phyloP scores from a whole-genome alignment of 2,888 invertebrate genomes.

The Cordilura impudica region DNA sequence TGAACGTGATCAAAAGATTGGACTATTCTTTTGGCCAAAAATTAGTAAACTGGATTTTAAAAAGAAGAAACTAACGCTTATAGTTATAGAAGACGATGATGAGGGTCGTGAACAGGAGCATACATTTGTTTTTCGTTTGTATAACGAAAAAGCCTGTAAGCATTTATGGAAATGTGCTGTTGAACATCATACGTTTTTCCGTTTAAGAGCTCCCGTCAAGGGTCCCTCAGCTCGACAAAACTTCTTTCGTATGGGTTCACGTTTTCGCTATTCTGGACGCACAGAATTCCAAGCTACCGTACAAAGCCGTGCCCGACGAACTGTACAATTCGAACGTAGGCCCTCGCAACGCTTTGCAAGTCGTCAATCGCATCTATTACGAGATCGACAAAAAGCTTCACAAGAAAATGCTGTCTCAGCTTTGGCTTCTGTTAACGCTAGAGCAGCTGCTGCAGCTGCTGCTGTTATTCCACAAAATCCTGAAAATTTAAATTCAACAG shows the following conservation, averaged over 20 bases:
- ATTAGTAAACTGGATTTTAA: constrained; percentile 98
- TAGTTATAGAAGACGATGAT: constrained; percentile 99
- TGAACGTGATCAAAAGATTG: constrained; percentile 97
- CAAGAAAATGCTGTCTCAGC: constrained; percentile 74
- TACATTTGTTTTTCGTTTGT: constrained; percentile 97
- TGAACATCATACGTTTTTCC: constrained; percentile 99
- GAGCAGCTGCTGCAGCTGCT: constrained; percentile 71
- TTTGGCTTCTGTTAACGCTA: constrained; percentile 71
- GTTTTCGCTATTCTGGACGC: constrained; percentile 93
- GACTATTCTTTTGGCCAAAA: constrained; percentile 99
- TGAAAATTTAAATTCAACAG: constrained; percentile 66
- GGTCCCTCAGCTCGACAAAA: constrained; percentile 93
- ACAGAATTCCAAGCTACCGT: constrained; percentile 99
- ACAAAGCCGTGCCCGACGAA: constrained; percentile 91
- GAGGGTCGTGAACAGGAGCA: constrained; percentile 98
- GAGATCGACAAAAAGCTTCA: constrained; percentile 83
- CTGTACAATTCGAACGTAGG: constrained; percentile 96
- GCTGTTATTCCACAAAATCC: constrained; percentile 42
- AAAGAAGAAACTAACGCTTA: constrained; percentile 96
- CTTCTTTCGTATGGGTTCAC: constrained; percentile 98
- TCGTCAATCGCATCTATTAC: constrained; percentile 91
- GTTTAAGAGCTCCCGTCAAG: constrained; percentile 92
- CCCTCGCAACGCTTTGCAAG: constrained; percentile 98
- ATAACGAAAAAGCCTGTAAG: constrained; percentile 98
- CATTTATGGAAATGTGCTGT: constrained; percentile 99